Evolutionary conservation across 1,140 invertebrate genomes (phyloP).

Genomic region (Cotesia vestalis): DNA sequence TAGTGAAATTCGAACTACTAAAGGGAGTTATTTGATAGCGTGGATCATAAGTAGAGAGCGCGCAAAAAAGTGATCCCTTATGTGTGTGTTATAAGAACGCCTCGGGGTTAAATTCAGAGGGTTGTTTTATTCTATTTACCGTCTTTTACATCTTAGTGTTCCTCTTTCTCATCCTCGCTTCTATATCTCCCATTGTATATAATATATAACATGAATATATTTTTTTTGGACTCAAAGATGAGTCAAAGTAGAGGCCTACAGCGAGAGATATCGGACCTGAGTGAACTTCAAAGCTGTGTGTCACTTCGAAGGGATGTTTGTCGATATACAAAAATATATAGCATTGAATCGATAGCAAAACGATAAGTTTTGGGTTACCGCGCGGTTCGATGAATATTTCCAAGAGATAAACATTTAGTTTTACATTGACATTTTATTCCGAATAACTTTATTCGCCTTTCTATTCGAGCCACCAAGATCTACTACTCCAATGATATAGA

Average conservation of each 20-base stretch:
- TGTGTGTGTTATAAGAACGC: conserved; percentile 25
- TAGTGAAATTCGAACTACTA: conserved; percentile 27
- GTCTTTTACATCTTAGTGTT: conserved; percentile 1
- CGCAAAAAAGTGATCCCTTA: conserved; percentile 31
- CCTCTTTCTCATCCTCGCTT: neutral
- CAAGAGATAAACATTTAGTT: conserved; percentile 7
- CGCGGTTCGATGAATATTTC: conserved; percentile 12
- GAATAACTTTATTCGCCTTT: conserved; percentile 5
- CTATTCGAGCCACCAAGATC: too few relatives aligned
- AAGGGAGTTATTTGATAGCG: conserved; percentile 32
- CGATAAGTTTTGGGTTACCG: conserved; percentile 4
- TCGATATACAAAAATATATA: neutral
- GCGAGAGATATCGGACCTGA: neutral
- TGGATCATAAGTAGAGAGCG: conserved; percentile 14
- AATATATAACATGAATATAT: neutral
- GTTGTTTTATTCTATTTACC: conserved; percentile 23
- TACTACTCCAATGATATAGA: too few relatives aligned
- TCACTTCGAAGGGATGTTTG: neutral
- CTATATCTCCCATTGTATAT: neutral
- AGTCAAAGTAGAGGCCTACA: neutral
- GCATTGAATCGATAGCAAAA: neutral
- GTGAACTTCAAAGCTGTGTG: conserved; percentile 7
- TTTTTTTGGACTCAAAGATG: neutral
- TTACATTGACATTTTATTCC: neutral
- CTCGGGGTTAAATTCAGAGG: conserved; percentile 11